Evolutionary conservation across 2,888 invertebrate genomes (phyloP).

Genomic region (Oscheius sp.): DNA sequence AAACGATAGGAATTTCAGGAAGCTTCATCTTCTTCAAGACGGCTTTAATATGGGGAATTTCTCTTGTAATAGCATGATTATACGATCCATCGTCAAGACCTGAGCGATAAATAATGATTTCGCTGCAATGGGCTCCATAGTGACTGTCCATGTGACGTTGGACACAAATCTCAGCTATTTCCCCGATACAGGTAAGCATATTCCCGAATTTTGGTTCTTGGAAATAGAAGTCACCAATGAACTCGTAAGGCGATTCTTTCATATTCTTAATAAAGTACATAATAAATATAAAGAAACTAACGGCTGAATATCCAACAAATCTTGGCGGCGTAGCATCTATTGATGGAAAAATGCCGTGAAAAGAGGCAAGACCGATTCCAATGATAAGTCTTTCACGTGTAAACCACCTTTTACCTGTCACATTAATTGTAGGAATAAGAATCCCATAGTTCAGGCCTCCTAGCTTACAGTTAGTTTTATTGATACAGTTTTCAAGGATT

Average conservation of each 20-base stretch:
- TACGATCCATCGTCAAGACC: constrained; percentile 54
- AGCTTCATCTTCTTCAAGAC: constrained; percentile 29
- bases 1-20: constrained; percentile 39
- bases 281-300: no score
- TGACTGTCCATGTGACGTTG: background rate
- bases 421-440: background rate
- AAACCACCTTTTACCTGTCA: no score
- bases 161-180: background rate
- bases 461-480: constrained; percentile 54
- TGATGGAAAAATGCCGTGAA: no score
- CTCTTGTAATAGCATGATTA: constrained; percentile 42
- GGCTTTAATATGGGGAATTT: constrained; percentile 54
- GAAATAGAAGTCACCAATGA: constrained; percentile 51
- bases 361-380: constrained; percentile 36
- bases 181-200: background rate
- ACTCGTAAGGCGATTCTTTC: constrained; percentile 37
- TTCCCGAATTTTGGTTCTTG: constrained; percentile 8
- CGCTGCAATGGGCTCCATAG: constrained; percentile 31
- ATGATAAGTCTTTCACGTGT: constrained; percentile 37
- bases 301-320: constrained; percentile 37
- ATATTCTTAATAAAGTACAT: no score
- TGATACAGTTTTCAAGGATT: constrained; percentile 56
- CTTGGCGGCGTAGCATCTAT: background rate
- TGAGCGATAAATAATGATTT: constrained; percentile 51
- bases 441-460: constrained; percentile 55